Evolutionary conservation across 2,113 vertebrate species (phyloP).

Genomic region (Glaucomys volans): DNA sequence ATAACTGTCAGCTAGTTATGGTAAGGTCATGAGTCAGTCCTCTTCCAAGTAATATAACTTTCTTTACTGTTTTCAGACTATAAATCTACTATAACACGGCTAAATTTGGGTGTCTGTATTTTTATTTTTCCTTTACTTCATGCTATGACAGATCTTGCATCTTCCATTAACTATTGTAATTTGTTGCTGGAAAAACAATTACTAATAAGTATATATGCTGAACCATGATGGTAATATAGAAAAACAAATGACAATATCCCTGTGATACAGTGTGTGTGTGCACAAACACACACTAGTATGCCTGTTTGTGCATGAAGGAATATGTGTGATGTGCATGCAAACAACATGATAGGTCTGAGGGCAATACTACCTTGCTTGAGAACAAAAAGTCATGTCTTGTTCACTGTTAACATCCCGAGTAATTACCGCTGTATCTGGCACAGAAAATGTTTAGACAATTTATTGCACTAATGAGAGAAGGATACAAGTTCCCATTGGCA

Average conservation of each 20-base stretch:
- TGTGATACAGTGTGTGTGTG: background rate
- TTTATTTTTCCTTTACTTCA: slow-evolving; percentile 58
- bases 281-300: too few relatives aligned
- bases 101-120: slow-evolving; percentile 56
- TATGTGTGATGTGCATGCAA: background rate
- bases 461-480: background rate
- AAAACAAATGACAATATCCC: background rate
- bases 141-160: background rate
- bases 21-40: slow-evolving; percentile 43
- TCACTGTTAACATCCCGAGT: background rate
- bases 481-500: background rate
- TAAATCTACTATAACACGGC: background rate
- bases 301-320: background rate
- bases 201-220: background rate
- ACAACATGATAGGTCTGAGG: background rate
- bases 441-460: background rate
- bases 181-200: background rate
- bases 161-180: background rate
- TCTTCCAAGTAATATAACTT: slow-evolving; percentile 44
- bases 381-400: background rate
- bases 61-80: slow-evolving; percentile 19
- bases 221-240: background rate
- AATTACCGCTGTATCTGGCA: background rate
- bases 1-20: slow-evolving; percentile 56
- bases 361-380: background rate